phyloP scores from a whole-genome alignment of 2,113 vertebrate genomes.

The Erinaceus europaeus region DNA sequence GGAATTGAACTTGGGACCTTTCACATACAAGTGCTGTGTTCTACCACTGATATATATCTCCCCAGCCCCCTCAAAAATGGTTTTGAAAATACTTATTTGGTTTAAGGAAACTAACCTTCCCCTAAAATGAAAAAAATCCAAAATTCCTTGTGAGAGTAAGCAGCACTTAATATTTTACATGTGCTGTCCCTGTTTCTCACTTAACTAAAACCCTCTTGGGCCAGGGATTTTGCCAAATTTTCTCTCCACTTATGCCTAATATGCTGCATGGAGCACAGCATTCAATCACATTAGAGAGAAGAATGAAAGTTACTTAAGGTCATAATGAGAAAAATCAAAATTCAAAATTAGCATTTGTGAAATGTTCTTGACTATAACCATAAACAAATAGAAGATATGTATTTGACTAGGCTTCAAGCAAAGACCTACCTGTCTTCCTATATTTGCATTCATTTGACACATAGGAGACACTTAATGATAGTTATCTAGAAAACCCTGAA shows the following conservation, averaged over 20 bases:
- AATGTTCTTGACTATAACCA: not conserved
- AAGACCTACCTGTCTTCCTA: not conserved
- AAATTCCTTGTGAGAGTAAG: not conserved
- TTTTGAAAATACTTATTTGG: not conserved
- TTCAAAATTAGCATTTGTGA: not conserved
- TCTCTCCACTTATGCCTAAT: not conserved
- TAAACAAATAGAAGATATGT: not conserved
- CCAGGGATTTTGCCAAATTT: not conserved
- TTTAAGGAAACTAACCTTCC: slow-evolving; percentile 18
- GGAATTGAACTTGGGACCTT: no score
- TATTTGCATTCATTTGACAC: not conserved
- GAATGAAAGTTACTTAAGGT: not conserved
- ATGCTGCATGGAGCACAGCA: not conserved
- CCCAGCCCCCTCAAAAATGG: no score
- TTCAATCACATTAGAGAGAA: not conserved
- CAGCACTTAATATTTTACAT: not conserved
- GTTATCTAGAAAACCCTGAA: not conserved
- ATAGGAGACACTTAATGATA: not conserved
- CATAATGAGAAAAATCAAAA: no score
- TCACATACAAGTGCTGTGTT: no score
- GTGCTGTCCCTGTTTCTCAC: not conserved
- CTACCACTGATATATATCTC: no score
- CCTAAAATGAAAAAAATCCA: not conserved
- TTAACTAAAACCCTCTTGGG: not conserved
- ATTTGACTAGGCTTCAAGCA: not conserved